Percentiles rank a stretch among this genome's conserved stretches.
Evolutionary conservation across 1,140 invertebrate genomes (phyloP).

Genomic region (Periplaneta americana): DNA sequence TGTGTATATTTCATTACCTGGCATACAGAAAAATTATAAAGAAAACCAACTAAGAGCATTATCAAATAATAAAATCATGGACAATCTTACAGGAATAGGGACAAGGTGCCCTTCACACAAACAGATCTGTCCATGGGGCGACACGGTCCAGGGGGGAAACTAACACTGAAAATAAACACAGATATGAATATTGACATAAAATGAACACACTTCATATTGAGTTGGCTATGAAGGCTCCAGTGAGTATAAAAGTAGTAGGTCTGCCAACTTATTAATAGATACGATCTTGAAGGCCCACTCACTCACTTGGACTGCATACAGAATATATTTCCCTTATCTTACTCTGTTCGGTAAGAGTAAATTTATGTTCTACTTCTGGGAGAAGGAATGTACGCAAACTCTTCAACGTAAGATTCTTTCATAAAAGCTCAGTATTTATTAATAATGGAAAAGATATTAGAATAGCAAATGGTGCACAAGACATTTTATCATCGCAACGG

Average conservation of each 20-base stretch:
- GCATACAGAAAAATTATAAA: background rate
- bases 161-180: background rate
- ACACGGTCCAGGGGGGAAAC: background rate
- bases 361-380: too few species aligned
- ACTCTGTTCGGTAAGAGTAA: too few species aligned
- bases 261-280: background rate
- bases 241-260: background rate
- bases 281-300: background rate
- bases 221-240: background rate
- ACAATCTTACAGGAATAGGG: background rate
- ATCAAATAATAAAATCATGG: background rate
- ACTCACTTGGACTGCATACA: too few species aligned
- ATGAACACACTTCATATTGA: background rate
- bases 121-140: background rate
- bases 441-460: too few species aligned
- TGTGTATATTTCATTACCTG: background rate
- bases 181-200: background rate
- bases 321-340: too few species aligned
- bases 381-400: too few species aligned
- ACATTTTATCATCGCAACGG: too few species aligned
- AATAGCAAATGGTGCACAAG: too few species aligned
- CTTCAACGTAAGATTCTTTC: too few species aligned
- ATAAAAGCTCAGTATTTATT: too few species aligned
- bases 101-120: background rate
- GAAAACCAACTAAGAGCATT: background rate